Evolutionary conservation across 1,140 invertebrate genomes (phyloP).

Genomic region (Ceratina calcarata): DNA sequence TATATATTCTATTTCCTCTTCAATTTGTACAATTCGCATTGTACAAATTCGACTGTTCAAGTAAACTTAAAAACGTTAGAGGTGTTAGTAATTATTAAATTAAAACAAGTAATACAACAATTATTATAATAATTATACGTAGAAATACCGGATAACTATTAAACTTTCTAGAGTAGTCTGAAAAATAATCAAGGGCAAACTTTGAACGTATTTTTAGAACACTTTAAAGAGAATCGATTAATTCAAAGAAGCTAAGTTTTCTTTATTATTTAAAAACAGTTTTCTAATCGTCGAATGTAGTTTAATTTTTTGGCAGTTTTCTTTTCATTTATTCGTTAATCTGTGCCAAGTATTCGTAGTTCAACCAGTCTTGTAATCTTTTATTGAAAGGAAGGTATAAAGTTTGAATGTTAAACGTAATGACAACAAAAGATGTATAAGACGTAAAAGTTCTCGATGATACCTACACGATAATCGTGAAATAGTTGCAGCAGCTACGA

Average conservation of each 20-base stretch:
- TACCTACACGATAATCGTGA: neutral
- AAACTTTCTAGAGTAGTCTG: neutral
- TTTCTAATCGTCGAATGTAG: conserved; percentile 2
- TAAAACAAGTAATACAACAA: conserved; percentile 25
- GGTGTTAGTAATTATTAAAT: conserved; percentile 18
- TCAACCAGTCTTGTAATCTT: conserved; percentile 42
- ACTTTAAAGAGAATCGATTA: conserved; percentile 16
- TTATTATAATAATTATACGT: neutral
- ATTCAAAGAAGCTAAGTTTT: conserved; percentile 37
- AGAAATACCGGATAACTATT: neutral
- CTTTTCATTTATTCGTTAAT: conserved; percentile 26
- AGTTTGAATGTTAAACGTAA: conserved; percentile 32
- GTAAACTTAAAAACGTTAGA: conserved; percentile 16
- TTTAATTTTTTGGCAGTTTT: conserved; percentile 33
- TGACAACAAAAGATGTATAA: conserved; percentile 32
- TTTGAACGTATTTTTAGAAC: conserved; percentile 20
- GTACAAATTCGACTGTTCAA: conserved; percentile 10
- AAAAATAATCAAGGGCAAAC: conserved; percentile 26
- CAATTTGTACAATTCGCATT: conserved; percentile 5
- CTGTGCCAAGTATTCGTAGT: conserved; percentile 20
- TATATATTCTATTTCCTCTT: neutral
- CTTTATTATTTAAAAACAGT: conserved; percentile 43
- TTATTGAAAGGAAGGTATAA: conserved; percentile 22
- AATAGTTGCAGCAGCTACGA: conserved; percentile 1
- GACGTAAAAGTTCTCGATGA: conserved; percentile 18